Conservation (phyloP, 2,797 vertebrate species). For the Lophius americanus region DNA sequence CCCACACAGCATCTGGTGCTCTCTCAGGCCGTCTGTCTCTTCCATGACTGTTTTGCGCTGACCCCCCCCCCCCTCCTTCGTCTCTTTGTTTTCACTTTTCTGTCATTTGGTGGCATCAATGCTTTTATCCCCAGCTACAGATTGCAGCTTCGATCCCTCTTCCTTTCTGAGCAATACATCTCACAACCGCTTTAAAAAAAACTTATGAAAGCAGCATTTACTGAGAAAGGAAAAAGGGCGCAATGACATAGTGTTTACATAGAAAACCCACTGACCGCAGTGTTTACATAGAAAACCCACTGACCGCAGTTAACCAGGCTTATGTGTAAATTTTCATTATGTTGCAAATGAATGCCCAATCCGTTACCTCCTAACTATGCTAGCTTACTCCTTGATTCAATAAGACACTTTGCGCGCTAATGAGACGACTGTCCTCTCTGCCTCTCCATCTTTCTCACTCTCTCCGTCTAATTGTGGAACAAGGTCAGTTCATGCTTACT, state of each 20-base stretch:
- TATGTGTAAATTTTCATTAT: constrained; percentile 85
- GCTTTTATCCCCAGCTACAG: constrained; percentile 8
- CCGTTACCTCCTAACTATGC: constrained; percentile 83
- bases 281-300: constrained; percentile 66
- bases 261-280: constrained; percentile 81
- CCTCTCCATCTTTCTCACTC: constrained; percentile 17
- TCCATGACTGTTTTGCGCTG: constrained; percentile 35
- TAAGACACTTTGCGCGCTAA: constrained; percentile 91
- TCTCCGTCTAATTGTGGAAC: constrained; percentile 49
- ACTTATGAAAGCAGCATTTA: constrained; percentile 19
- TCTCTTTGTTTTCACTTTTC: constrained; percentile 15
- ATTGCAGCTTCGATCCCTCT: constrained; percentile 10
- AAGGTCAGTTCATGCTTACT: constrained; percentile 48
- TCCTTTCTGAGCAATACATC: neutral
- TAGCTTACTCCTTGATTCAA: constrained; percentile 84
- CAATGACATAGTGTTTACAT: neutral
- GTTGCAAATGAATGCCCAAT: constrained; percentile 90
- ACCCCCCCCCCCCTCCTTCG: constrained; percentile 35
- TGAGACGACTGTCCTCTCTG: constrained; percentile 78
- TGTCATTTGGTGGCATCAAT: constrained; percentile 33
- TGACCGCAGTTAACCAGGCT: constrained; percentile 84
- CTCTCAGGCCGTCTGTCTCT: constrained; percentile 68
- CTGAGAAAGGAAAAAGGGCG: neutral
- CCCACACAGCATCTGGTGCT: constrained; percentile 80
- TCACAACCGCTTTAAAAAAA: constrained; percentile 1